Percentiles rank a stretch among this genome's conserved stretches.
Conservation (phyloP, 2,888 invertebrate species). For the Drepana falcataria region DNA sequence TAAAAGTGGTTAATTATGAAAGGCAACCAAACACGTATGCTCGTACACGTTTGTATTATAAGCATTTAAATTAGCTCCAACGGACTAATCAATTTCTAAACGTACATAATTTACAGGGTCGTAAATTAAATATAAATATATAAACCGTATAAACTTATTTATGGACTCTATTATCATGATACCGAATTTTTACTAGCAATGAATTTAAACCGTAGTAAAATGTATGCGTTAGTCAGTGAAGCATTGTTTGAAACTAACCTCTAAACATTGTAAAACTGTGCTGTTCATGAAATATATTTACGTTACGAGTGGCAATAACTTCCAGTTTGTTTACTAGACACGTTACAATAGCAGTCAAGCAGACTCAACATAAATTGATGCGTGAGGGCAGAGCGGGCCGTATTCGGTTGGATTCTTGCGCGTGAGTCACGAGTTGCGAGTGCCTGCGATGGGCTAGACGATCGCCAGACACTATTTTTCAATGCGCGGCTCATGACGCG, state of each 20-base stretch:
- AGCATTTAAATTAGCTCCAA: neutral
- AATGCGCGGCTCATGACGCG: constrained; percentile 29
- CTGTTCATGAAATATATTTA: neutral
- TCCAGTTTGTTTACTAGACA: neutral
- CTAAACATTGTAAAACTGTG: no score
- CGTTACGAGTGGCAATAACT: neutral
- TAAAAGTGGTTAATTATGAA: no score
- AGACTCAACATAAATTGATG: neutral
- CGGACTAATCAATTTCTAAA: neutral
- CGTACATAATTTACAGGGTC: neutral
- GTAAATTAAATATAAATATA: neutral
- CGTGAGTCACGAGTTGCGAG: constrained; percentile 45
- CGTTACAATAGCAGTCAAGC: neutral
- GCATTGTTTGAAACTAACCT: neutral
- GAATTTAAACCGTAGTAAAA: neutral
- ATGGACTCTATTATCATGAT: neutral
- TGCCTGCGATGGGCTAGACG: constrained; percentile 41
- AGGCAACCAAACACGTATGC: no score
- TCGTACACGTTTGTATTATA: no score
- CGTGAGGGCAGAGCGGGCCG: constrained; percentile 22
- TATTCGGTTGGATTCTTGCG: constrained; percentile 46
- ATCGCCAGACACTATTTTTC: constrained; percentile 59
- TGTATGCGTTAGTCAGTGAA: neutral
- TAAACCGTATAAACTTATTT: neutral
- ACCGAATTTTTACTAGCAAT: neutral